Base-by-base conservation (phyloP, 1,140 invertebrate species). In the Ceratosolen solmsi region DNA sequence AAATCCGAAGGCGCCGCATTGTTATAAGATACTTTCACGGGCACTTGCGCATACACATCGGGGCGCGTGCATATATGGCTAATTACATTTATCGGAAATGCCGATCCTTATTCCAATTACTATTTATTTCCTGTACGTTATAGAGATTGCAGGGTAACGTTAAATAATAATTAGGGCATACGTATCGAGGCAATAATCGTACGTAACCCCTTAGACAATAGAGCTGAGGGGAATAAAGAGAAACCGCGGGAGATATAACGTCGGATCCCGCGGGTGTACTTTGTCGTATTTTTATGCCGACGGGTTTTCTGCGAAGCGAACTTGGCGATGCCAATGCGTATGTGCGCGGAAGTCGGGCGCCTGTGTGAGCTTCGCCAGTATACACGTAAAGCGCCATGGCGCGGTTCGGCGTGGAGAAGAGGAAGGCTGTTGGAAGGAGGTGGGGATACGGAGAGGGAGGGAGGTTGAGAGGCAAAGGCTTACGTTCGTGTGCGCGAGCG, bases 251-350 rank as follows among this genome's bases (percentile, higher is more conserved):
- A 73, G 71, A 80, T n/a, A n/a, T 74, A 80, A 80, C 58, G 79
- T 80, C 71, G 54, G 60, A 46, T 68, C 27, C 56, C 46, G 27
- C 51, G 58, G 58, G 38, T 60, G 46, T 74, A 74, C 27, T 65
- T 73, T 56, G 79, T 81, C 79, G 79, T 75, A 81, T 81, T 81
- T 81, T 76, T 81, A 75, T 75, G 72, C 79, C 79, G 79, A 75
- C 79, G 33, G 46, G 9, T 49, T 81, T 75, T 75, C 72, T 38
- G 49, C 60, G 72, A 81, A 81, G 27, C 68, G 70, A 25, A 25
- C 38, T 36, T 33, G 60, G 49, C 54, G 5, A 68, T 3, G 41
- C 27, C 70, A 22, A 51, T 76, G 79, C 38, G 20, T 58, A 72
- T 25, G 63, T 54, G 27, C 15, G 54, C 30, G 71, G 22, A 58